phyloP scores from a whole-genome alignment of 2,888 invertebrate genomes.

The Chironomus riparius region DNA sequence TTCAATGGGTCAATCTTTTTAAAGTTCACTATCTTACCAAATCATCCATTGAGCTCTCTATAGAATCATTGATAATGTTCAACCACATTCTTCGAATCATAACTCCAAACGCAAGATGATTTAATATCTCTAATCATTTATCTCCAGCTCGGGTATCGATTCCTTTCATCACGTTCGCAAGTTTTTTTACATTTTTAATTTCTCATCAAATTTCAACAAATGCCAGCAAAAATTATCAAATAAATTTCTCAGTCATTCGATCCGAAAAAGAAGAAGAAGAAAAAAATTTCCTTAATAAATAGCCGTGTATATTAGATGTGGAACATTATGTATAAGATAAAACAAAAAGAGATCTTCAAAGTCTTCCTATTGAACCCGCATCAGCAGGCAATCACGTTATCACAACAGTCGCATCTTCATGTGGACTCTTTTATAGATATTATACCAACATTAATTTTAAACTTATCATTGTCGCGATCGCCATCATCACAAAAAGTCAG shows the following conservation, averaged over 20 bases:
- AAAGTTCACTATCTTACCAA: no score
- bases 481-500: neutral
- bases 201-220: no score
- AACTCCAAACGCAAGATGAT: no score
- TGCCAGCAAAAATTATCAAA: no score
- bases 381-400: constrained; percentile 9
- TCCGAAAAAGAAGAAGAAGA: neutral
- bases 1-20: no score
- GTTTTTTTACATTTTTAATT: no score
- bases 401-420: constrained; percentile 14
- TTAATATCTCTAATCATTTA: no score
- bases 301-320: neutral
- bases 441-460: constrained; percentile 11
- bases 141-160: no score
- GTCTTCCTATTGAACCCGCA: neutral
- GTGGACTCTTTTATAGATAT: constrained; percentile 14
- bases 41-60: no score
- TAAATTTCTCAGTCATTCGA: neutral
- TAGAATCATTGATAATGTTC: no score
- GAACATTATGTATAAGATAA: neutral
- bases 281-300: neutral
- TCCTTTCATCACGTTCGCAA: no score
- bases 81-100: no score
- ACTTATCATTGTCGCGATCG: constrained; percentile 25
- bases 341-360: neutral